Evolutionary conservation across 2,888 invertebrate species (phyloP), one percentile per base, ranked within the genome.

Genomic region (Rosalia funebris): DNA sequence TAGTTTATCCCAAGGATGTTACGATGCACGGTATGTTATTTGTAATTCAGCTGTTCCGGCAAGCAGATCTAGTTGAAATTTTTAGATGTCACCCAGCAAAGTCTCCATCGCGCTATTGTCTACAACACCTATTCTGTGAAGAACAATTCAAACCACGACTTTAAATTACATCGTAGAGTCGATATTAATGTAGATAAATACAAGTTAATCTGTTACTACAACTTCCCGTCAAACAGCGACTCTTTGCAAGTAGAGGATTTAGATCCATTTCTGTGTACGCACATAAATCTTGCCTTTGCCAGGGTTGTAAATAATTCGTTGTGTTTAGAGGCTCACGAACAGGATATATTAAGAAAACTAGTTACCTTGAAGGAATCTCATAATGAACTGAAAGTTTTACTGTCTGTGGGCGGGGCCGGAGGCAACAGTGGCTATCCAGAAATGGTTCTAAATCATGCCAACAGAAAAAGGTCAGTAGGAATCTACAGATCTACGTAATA

Each of bases 251-350:
- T 71, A 66, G 55, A 71, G 73, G 53, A 77, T 70, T 85, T 94
- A 20, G 88, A 91, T 75, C 87, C 92, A 16, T 79, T 85, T 71
- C 82, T 95, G 57, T 95, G 95, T 78, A 92, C 93, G 0, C 95
- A 95, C 80, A 87, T 95, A 61, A 92, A 92, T 77, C 82, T 93
- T 57, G 94, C 90, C 39, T 91, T 92, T 82, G 90, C 89, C 15
- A 77, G 79, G 59, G 83, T 95, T 36, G 75, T 78, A 2, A 87
- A 92, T 72, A 86, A 86, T 66, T 82, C 85, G 5, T 81, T 94
- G 20, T 69, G 81, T 52, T 80, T 92, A 17, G 83, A 84, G 9
- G 75, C 83, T 2, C 66, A 77, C 0, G 81, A 77, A 36, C 45
- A 68, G n/a, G 62, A 69, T n/a, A 63, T 68, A 25, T 57, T 77